These are phyloP conservation scores for Dendrocopos noguchii DNA, from an alignment of 2,113 vertebrate species.

Conservation along the genomic window DNA sequence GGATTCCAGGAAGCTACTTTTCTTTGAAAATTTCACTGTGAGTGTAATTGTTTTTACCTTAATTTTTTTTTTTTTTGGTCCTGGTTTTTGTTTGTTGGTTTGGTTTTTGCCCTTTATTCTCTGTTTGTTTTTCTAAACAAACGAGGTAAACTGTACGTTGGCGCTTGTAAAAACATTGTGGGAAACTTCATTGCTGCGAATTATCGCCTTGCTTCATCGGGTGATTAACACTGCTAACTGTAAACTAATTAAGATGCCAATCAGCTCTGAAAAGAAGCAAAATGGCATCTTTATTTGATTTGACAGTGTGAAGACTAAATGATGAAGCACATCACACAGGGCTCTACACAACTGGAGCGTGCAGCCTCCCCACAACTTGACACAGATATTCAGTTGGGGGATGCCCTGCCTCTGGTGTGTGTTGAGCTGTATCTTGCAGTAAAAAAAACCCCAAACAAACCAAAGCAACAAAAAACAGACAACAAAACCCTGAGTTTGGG, in stretches of 20 bases:
- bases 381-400: background rate
- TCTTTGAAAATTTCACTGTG: background rate
- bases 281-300: conserved; percentile 63
- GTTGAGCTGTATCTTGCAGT: background rate
- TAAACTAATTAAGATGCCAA: conserved; percentile 76
- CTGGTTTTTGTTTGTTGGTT: background rate
- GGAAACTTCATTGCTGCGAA: conserved; percentile 69
- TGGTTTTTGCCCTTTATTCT: no score
- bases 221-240: conserved; percentile 69
- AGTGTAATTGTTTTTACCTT: background rate
- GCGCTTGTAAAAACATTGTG: conserved; percentile 33
- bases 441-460: background rate
- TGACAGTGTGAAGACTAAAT: conserved; percentile 26
- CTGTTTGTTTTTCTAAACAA: background rate
- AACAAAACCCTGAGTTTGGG: rapidly evolving
- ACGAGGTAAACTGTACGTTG: conserved; percentile 21
- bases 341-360: background rate
- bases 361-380: background rate
- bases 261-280: conserved; percentile 65
- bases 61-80: background rate
- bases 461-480: background rate
- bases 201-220: conserved; percentile 45
- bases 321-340: background rate
- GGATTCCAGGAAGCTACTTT: background rate
- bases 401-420: background rate